phyloP scores from a whole-genome alignment of 2,888 invertebrate genomes.

The Epinotia bilunana region DNA sequence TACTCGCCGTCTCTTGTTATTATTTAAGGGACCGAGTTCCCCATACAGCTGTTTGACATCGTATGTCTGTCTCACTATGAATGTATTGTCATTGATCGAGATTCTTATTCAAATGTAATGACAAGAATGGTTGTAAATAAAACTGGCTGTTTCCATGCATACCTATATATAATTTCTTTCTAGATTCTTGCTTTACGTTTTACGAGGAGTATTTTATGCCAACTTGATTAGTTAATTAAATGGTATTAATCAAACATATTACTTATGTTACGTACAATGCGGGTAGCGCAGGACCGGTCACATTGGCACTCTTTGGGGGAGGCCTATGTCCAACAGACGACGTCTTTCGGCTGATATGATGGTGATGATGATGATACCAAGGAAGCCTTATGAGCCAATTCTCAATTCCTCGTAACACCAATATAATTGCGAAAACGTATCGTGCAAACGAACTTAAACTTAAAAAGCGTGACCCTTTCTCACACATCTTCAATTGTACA shows the following conservation, averaged over 20 bases:
- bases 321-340: too few species aligned
- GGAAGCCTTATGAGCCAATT: background rate
- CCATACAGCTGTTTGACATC: constrained; percentile 15
- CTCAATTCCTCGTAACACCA: too few species aligned
- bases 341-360: too few species aligned
- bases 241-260: too few species aligned
- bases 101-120: constrained; percentile 12
- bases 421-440: background rate
- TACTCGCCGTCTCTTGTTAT: constrained; percentile 51
- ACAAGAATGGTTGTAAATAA: constrained; percentile 4
- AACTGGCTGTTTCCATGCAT: background rate
- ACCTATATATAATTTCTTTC: background rate
- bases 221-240: too few species aligned
- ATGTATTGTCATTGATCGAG: constrained; percentile 52
- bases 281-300: too few species aligned
- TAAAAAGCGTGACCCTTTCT: background rate
- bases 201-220: background rate
- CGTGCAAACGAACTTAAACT: background rate
- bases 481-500: constrained; percentile 4
- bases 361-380: too few species aligned
- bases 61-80: constrained; percentile 45
- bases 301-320: too few species aligned
- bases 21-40: constrained; percentile 39
- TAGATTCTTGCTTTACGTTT: background rate
- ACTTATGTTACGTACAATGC: too few species aligned